phyloP scores from a whole-genome alignment of 1,140 invertebrate genomes.

The Himalopsyche phryganea region DNA sequence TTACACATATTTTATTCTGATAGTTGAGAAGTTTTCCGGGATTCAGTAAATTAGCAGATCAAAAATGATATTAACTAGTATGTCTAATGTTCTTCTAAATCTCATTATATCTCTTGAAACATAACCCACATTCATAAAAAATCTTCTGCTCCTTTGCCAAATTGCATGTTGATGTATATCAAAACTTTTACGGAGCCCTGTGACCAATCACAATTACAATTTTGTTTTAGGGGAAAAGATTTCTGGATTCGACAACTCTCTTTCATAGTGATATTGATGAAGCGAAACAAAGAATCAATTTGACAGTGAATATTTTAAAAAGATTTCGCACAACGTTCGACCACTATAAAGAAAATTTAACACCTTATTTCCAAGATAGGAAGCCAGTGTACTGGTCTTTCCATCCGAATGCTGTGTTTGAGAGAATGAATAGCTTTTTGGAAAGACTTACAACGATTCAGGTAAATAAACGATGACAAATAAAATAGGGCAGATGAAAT shows the following conservation, averaged over 20 bases:
- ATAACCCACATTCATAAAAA: too few species aligned
- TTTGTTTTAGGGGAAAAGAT: conserved; percentile 73
- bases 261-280: conserved; percentile 90
- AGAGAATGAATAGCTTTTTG: conserved; percentile 79
- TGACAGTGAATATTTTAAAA: conserved; percentile 67
- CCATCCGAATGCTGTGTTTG: conserved; percentile 82
- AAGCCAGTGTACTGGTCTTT: conserved; percentile 79
- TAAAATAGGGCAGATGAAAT: too few species aligned
- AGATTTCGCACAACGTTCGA: conserved; percentile 62
- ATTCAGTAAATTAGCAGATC: too few species aligned
- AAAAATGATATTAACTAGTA: too few species aligned
- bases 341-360: conserved; percentile 68
- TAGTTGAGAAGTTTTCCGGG: too few species aligned
- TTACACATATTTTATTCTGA: too few species aligned
- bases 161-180: too few species aligned
- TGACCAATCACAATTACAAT: too few species aligned
- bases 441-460: conserved; percentile 78
- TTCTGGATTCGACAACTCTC: conserved; percentile 81
- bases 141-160: too few species aligned
- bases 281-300: conserved; percentile 72
- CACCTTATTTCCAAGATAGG: conserved; percentile 60
- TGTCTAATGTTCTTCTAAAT: too few species aligned
- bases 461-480: conserved; percentile 44
- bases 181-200: too few species aligned
- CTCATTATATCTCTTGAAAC: too few species aligned